Conservation (phyloP, 2,888 invertebrate genomes). For the Drosophila acutilabella region DNA sequence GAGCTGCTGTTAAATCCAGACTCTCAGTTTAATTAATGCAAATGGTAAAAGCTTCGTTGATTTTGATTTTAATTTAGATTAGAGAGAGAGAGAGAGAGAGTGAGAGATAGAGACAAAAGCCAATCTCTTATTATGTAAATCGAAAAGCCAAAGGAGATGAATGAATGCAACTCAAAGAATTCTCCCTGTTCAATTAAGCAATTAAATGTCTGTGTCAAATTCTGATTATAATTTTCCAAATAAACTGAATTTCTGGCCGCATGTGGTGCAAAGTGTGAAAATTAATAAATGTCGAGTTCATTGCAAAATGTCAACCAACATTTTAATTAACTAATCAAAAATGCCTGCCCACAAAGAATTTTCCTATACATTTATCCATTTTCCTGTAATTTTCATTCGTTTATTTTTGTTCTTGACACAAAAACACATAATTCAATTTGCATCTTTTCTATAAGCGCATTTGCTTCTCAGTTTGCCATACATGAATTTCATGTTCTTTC, state of each 20-base stretch:
- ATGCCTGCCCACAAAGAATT: constrained; percentile 29
- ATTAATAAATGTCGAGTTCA: constrained; percentile 76
- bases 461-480: constrained; percentile 26
- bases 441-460: constrained; percentile 67
- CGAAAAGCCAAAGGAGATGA: constrained; percentile 19
- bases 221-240: neutral
- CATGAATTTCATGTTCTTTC: constrained; percentile 8
- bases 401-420: constrained; percentile 36
- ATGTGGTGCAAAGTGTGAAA: constrained; percentile 48
- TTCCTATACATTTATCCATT: constrained; percentile 14
- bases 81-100: constrained; percentile 9
- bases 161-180: constrained; percentile 20
- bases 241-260: constrained; percentile 28
- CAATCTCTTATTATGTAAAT: constrained; percentile 56
- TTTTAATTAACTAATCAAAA: constrained; percentile 79
- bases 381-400: constrained; percentile 12
- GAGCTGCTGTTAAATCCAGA: constrained; percentile 21
- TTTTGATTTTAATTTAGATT: constrained; percentile 77
- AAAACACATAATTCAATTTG: constrained; percentile 63
- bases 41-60: constrained; percentile 68
- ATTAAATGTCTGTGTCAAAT: constrained; percentile 61
- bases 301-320: constrained; percentile 56
- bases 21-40: constrained; percentile 73
- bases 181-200: constrained; percentile 62
- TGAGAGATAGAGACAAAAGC: too few species aligned